phyloP scores from a whole-genome alignment of 2,797 vertebrate genomes.

The Notolabrus celidotus region DNA sequence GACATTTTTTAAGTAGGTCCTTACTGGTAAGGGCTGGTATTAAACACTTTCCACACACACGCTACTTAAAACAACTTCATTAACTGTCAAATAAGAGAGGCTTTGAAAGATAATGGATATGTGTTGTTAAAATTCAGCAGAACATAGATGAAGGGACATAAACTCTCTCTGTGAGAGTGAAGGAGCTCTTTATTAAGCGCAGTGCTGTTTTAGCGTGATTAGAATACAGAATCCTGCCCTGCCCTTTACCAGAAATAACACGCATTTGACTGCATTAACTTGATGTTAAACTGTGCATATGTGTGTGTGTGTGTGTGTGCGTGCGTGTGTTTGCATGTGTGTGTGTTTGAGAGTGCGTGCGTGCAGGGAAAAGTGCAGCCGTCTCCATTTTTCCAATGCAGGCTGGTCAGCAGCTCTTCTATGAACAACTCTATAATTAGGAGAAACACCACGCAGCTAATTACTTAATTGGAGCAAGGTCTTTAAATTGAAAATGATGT shows the following conservation, averaged over 20 bases:
- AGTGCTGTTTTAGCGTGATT: slow-evolving; percentile 74
- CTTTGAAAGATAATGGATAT: slow-evolving; percentile 18
- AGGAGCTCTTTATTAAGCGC: slow-evolving; percentile 65
- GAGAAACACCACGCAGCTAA: slow-evolving; percentile 83
- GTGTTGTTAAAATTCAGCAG: slow-evolving; percentile 7
- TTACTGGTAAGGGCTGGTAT: slow-evolving; percentile 2
- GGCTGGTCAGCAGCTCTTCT: slow-evolving; percentile 83
- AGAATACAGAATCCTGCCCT: slow-evolving; percentile 65
- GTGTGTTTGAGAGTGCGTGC: neutral
- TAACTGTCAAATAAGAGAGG: neutral
- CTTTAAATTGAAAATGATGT: slow-evolving; percentile 87
- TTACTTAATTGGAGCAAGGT: slow-evolving; percentile 86
- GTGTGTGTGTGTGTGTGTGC: neutral
- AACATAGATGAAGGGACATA: slow-evolving; percentile 3
- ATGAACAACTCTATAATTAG: slow-evolving; percentile 85
- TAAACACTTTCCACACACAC: neutral
- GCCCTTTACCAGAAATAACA: slow-evolving; percentile 81
- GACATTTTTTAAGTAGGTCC: slow-evolving; percentile 11
- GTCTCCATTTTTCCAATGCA: slow-evolving; percentile 69
- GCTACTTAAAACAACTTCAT: neutral
- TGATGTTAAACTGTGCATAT: slow-evolving; percentile 56
- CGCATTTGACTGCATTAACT: slow-evolving; percentile 75
- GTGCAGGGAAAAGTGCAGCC: slow-evolving; percentile 67
- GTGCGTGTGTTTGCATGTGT: neutral
- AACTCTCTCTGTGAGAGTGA: slow-evolving; percentile 37